A percentile compares a stretch with the other conserved stretches of the same genome.
Conservation (phyloP, 2,113 vertebrate genomes). For the Ophiodon elongatus region DNA sequence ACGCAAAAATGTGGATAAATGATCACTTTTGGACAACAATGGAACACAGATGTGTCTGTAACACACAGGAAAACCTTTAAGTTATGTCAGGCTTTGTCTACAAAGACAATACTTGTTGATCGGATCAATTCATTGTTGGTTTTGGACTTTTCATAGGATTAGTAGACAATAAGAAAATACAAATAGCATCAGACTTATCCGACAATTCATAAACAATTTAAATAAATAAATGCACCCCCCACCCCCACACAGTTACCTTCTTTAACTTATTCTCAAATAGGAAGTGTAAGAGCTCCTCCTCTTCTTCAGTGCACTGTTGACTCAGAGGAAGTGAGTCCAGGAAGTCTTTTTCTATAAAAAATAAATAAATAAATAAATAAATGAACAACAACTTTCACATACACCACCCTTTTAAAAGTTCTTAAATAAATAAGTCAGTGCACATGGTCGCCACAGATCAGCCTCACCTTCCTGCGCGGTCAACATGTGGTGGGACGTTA, state of each 20-base stretch:
- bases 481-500: slow-evolving; percentile 98
- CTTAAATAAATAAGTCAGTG: background rate
- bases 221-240: background rate
- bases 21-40: background rate
- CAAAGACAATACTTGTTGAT: background rate
- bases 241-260: too few relatives aligned
- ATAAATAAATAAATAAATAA: too few relatives aligned
- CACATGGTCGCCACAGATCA: background rate
- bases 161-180: background rate
- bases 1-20: background rate
- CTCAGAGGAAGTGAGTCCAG: slow-evolving; percentile 95
- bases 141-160: background rate
- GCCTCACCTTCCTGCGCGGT: slow-evolving; percentile 97
- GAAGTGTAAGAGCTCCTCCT: slow-evolving; percentile 94
- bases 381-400: slow-evolving; percentile 1
- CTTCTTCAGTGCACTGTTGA: slow-evolving; percentile 94
- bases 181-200: background rate
- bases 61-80: background rate
- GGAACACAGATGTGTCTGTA: background rate
- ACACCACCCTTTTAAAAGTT: background rate
- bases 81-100: background rate
- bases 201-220: background rate
- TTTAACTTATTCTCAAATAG: slow-evolving; percentile 99
- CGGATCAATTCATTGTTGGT: background rate
- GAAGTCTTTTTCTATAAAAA: slow-evolving; percentile 92